phyloP scores from a whole-genome alignment of 2,797 vertebrate genomes.

The Anabas testudineus region DNA sequence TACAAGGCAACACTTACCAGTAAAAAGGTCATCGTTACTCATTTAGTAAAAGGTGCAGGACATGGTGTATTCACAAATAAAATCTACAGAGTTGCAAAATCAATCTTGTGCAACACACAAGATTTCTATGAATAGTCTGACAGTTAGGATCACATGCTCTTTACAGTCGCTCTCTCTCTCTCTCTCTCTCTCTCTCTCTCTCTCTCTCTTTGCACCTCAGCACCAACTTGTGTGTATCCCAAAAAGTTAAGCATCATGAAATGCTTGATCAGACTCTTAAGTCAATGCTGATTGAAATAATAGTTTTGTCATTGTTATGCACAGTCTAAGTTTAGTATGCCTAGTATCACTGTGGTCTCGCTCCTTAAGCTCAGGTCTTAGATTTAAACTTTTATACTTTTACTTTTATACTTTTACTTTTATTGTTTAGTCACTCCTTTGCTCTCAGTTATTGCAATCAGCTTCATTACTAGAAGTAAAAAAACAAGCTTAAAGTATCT shows the following conservation, averaged over 20 bases:
- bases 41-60: slow-evolving; percentile 21
- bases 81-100: slow-evolving; percentile 74
- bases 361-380: background rate
- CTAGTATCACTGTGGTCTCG: no score
- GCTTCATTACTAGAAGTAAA: background rate
- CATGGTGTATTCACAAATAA: slow-evolving; percentile 20
- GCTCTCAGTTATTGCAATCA: background rate
- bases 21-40: background rate
- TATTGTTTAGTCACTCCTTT: background rate
- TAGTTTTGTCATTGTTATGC: background rate
- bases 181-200: no score
- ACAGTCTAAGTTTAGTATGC: no score
- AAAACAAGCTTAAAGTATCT: background rate
- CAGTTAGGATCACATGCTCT: slow-evolving; percentile 73
- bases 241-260: slow-evolving; percentile 12
- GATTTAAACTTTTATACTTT: background rate
- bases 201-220: background rate
- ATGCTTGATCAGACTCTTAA: background rate
- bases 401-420: background rate
- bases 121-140: slow-evolving; percentile 83
- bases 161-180: slow-evolving; percentile 16
- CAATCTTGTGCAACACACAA: slow-evolving; percentile 81
- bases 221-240: background rate
- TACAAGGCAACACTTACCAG: background rate
- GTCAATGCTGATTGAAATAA: background rate